Evolutionary conservation across 1,140 invertebrate genomes (phyloP).

Genomic region (Brachionus asplanchnoidis): DNA sequence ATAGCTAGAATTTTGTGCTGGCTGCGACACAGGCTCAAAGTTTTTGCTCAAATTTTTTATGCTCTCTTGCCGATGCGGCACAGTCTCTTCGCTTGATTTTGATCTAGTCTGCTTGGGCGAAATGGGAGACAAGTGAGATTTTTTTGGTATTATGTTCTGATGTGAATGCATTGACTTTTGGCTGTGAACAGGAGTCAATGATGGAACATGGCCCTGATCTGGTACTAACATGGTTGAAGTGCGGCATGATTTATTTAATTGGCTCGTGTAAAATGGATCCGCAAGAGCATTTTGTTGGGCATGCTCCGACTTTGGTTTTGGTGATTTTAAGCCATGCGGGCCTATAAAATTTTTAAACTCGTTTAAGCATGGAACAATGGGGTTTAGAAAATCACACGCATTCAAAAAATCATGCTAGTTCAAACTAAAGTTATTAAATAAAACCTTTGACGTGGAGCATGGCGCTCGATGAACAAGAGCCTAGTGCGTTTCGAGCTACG

Average conservation of each 20-base stretch:
- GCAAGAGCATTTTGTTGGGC: not conserved
- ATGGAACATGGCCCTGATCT: not conserved
- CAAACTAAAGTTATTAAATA: not conserved
- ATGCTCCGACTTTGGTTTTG: not conserved
- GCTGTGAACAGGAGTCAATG: not conserved
- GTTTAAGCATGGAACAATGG: not conserved
- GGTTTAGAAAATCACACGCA: not conserved
- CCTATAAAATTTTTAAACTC: conserved; percentile 7
- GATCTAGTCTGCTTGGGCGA: not conserved
- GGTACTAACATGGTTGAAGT: conserved; percentile 3
- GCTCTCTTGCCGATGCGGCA: not conserved
- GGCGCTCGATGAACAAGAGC: conserved; percentile 50
- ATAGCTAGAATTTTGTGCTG: not conserved
- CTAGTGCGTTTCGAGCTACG: conserved; percentile 53
- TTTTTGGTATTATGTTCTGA: not conserved
- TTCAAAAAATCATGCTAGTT: conserved; percentile 5
- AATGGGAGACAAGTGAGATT: not conserved
- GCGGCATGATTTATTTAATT: conserved; percentile 14
- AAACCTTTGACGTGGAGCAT: conserved; percentile 35
- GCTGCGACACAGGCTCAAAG: not conserved
- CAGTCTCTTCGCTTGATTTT: not conserved
- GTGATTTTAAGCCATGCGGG: not conserved
- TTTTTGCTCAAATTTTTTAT: not conserved
- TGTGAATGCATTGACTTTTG: conserved; percentile 5
- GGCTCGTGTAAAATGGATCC: not conserved